Evolutionary conservation across 2,888 invertebrate genomes (phyloP), one percentile per base, ranked within the genome.

Genomic region (Aplocera efformata): DNA sequence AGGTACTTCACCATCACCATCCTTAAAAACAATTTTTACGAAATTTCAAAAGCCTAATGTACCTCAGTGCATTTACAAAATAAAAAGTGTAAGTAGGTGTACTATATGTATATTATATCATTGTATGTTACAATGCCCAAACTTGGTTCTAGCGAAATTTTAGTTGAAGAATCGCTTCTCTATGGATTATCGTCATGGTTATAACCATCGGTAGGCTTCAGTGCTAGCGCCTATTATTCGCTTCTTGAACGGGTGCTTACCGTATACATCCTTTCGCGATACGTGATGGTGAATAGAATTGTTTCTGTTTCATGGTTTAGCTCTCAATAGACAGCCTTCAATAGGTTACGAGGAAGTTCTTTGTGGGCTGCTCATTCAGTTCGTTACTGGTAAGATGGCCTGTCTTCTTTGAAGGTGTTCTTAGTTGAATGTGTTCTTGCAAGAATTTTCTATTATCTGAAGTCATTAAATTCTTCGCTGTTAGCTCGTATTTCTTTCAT

Each of bases 291-390:
- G 66, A 83, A 83, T 79, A 67, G 75, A 50, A 53, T 59, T 74
- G 75, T 83, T 84, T 78, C 81, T 79, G 75, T 82, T 83, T 78
- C 79, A 83, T 74, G 82, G 68, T 71, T 58, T 60, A 59, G 58
- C 53, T 57, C 50, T 77, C 74, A 79, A 80, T 74, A 60, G 79
- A 43, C 50, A 65, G 65, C 66, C 50, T 48, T 61, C 58, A 47
- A 54, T 49, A 40, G 46, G 27, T 40, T 48, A 40, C 43, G 32
- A 47, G 45, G 48, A 50, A 50, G 31, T 34, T 32, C 31, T 37
- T 53, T 51, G 51, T 56, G 27, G 17, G 48, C 22, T 26, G 34
- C 45, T 42, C 48, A 45, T 53, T 47, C 42, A 51, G 52, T 26
- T 44, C 43, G 41, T 37, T 47, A 42, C 46, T 33, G 13, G 42